A percentile compares a stretch with the other conserved stretches of the same genome.
phyloP scores from a whole-genome alignment of 2,113 vertebrate species.

The Paraplagusia blochii region DNA sequence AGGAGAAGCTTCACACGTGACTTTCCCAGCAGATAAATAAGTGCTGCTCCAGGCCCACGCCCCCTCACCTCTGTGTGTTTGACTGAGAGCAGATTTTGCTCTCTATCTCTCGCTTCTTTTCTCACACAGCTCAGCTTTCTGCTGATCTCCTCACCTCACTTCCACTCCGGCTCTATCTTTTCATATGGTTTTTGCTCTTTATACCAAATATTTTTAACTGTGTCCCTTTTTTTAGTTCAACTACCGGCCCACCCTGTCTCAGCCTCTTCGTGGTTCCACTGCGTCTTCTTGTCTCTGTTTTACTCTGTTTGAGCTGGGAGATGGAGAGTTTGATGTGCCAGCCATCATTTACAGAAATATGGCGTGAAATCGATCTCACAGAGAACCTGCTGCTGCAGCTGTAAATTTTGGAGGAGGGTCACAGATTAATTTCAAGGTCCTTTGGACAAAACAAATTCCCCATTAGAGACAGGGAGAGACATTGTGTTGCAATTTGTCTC shows the following conservation, averaged over 20 bases:
- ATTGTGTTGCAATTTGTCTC: slow-evolving; percentile 58
- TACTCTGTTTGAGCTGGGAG: slow-evolving; percentile 35
- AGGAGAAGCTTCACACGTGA: slow-evolving; percentile 61
- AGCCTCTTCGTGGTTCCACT: slow-evolving; percentile 10
- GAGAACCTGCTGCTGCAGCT: slow-evolving; percentile 40
- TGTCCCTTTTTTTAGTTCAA: slow-evolving; percentile 8
- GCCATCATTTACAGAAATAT: slow-evolving; percentile 68
- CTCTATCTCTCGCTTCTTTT: slow-evolving; percentile 30
- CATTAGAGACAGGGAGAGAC: slow-evolving; percentile 46
- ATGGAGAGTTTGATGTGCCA: slow-evolving; percentile 52
- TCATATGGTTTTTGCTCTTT: background rate
- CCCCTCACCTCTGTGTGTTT: slow-evolving; percentile 52
- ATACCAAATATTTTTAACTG: background rate
- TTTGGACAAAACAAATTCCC: slow-evolving; percentile 47
- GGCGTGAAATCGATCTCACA: slow-evolving; percentile 71
- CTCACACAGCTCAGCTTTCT: slow-evolving; percentile 24
- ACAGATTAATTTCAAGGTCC: slow-evolving; percentile 70
- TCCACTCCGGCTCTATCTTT: slow-evolving; percentile 3
- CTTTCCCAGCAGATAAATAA: slow-evolving; percentile 71
- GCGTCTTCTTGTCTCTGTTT: slow-evolving; percentile 28
- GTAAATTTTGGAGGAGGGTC: slow-evolving; percentile 57
- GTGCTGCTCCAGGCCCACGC: slow-evolving; percentile 40
- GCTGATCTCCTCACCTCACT: slow-evolving; percentile 7
- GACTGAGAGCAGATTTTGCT: slow-evolving; percentile 30
- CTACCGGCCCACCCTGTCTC: background rate